phyloP scores from a whole-genome alignment of 2,888 invertebrate species.

The Scaptomyza caliginosa region DNA sequence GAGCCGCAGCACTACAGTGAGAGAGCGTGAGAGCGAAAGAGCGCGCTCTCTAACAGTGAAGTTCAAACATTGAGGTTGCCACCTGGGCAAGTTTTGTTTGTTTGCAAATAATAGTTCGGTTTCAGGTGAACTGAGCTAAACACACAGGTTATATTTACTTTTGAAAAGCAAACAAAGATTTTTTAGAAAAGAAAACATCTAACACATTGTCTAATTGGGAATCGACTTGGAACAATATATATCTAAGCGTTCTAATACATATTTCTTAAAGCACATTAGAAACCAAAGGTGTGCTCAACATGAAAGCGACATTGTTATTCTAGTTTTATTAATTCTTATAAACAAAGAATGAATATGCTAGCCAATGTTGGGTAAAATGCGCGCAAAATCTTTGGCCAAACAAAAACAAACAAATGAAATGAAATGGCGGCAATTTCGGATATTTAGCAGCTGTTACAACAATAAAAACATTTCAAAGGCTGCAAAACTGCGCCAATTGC shows the following conservation, averaged over 20 bases:
- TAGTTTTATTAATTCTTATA: background rate
- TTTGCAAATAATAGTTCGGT: background rate
- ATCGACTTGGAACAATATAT: too few relatives aligned
- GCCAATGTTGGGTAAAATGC: slow-evolving; percentile 18
- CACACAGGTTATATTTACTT: background rate
- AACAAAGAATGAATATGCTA: background rate
- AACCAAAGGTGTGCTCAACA: background rate
- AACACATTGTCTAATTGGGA: background rate
- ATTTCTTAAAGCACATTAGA: too few relatives aligned
- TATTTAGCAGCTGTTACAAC: slow-evolving; percentile 60
- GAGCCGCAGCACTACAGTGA: slow-evolving; percentile 12
- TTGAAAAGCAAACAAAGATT: background rate
- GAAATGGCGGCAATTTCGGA: slow-evolving; percentile 48
- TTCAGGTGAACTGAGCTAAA: background rate
- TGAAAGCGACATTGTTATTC: background rate
- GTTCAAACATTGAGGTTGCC: slow-evolving; percentile 50
- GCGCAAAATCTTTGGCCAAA: slow-evolving; percentile 48
- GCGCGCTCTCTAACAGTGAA: slow-evolving; percentile 40
- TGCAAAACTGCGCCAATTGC: slow-evolving; percentile 44
- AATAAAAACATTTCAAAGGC: slow-evolving; percentile 31
- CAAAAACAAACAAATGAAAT: slow-evolving; percentile 59
- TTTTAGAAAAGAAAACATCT: background rate
- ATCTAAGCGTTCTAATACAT: too few relatives aligned
- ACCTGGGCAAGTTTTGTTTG: slow-evolving; percentile 16
- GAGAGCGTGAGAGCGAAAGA: slow-evolving; percentile 25